Evolutionary conservation across 2,797 vertebrate species (phyloP), one percentile per base, ranked within the genome.

Genomic region (Zenarchopterus dispar): DNA sequence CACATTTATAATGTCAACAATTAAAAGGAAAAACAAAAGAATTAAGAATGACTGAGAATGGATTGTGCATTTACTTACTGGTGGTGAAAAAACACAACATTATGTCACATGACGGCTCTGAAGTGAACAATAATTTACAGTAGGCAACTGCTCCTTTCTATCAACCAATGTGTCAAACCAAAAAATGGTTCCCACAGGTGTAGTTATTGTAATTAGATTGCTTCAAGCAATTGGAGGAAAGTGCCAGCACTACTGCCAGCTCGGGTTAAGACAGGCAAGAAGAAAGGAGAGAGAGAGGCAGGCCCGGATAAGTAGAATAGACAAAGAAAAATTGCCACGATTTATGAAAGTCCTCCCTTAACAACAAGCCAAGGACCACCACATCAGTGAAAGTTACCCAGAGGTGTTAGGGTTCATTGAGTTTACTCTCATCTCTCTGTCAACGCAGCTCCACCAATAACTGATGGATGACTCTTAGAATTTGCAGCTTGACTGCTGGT

Each of bases 141-240:
- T 69, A 51, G 71, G 70, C 85, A 86, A 91, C 88, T 54, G 61
- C 75, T 43, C 52, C 67, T 64, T 73, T 78, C 68, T 44, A 75
- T 78, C 85, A 80, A 75, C 70, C 73, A 66, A 73, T 17, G 69
- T 89, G 85, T 86, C 82, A 86, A 81, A 76, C 36, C 64, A 77
- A 84, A 85, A 87, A 87, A 88, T 80, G 70, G 75, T 87, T 88
- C 81, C 82, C 84, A 33, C 85, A 89, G 84, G 90, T 90, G 79
- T 84, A 82, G 78, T 92, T 91, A 86, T 78, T 81, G 71, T 88
- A 91, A 93, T 92, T 89, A 89, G 78, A 73, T 76, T 69, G 79
- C 78, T 82, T 67, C 76, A 75, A 74, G 82, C 64, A 70, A 82
- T 67, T 68, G 59, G 50, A 78, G 76, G 62, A 78, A 82, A 77